phyloP scores from a whole-genome alignment of 1,140 invertebrate species.

The Orius laevigatus region DNA sequence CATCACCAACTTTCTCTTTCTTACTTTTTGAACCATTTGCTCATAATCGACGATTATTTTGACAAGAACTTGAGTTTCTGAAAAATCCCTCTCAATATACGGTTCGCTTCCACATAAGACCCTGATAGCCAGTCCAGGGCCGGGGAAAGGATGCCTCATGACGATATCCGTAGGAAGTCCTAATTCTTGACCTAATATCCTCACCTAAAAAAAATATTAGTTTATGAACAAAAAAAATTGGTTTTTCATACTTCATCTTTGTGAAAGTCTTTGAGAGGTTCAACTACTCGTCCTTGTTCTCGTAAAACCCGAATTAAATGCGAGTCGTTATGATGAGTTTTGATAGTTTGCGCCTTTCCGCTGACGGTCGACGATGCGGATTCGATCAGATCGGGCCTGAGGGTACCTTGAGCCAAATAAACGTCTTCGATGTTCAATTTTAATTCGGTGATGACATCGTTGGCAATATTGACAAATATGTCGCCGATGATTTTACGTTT shows the following conservation, averaged over 20 bases:
- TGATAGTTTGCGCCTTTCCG: conserved; percentile 80
- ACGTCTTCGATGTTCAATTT: conserved; percentile 75
- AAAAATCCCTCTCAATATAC: conserved; percentile 89
- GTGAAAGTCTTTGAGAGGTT: conserved; percentile 97
- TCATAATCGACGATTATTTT: conserved; percentile 88
- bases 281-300: conserved; percentile 74
- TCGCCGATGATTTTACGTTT: conserved; percentile 98
- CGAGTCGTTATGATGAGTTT: conserved; percentile 99
- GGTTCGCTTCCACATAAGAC: conserved; percentile 92
- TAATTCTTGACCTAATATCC: conserved; percentile 68
- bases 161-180: conserved; percentile 76
- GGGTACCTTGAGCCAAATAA: conserved; percentile 74
- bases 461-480: conserved; percentile 82
- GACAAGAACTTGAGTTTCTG: conserved; percentile 84
- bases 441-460: conserved; percentile 64
- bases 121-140: conserved; percentile 84
- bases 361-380: conserved; percentile 81
- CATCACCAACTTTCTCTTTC: too few relatives aligned
- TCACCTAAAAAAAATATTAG: conserved; percentile 24
- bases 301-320: conserved; percentile 82
- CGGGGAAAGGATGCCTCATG: conserved; percentile 93
- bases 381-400: conserved; percentile 95
- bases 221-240: conserved; percentile 3
- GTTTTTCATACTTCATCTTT: conserved; percentile 78
- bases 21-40: conserved; percentile 71